These are phyloP conservation scores for Dipodomys stephensi DNA, from an alignment of 2,113 vertebrate genomes.

Conservation along the genomic window DNA sequence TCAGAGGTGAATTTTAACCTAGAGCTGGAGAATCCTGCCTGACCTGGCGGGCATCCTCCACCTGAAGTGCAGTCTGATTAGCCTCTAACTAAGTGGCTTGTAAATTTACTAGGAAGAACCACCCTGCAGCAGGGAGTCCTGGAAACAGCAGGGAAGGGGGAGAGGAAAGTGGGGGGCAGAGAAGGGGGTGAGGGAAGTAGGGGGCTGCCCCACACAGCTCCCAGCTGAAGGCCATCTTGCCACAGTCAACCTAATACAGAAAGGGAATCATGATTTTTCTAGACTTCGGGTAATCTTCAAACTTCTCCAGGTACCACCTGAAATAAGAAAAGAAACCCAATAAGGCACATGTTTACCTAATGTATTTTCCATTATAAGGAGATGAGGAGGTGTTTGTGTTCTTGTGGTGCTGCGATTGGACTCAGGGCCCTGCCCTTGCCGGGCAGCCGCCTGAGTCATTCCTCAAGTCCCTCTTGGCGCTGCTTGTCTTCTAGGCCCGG, in stretches of 20 bases:
- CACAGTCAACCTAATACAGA: constrained; percentile 85
- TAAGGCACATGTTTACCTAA: background rate
- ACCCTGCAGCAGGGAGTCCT: background rate
- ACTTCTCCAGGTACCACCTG: constrained; percentile 97
- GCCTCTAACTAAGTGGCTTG: background rate
- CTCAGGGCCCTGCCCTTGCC: too few species aligned
- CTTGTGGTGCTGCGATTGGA: too few species aligned
- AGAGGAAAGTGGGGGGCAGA: too few species aligned
- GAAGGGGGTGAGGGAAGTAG: too few species aligned
- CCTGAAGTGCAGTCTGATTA: too few species aligned
- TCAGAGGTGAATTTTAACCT: too few species aligned
- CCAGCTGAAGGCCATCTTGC: background rate
- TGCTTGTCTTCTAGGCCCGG: too few species aligned
- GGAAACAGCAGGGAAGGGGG: background rate
- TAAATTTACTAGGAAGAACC: background rate
- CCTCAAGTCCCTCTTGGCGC: too few species aligned
- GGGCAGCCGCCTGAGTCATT: too few species aligned
- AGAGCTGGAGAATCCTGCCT: background rate
- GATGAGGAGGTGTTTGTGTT: too few species aligned
- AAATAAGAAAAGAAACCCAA: constrained; percentile 67
- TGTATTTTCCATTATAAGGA: too few species aligned
- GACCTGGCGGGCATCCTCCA: fast-evolving
- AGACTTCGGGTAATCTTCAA: constrained; percentile 95
- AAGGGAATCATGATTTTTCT: constrained; percentile 95
- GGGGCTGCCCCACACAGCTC: fast-evolving